Conservation (phyloP, 2,797 vertebrate species). For the Leptodactylus fallax region DNA sequence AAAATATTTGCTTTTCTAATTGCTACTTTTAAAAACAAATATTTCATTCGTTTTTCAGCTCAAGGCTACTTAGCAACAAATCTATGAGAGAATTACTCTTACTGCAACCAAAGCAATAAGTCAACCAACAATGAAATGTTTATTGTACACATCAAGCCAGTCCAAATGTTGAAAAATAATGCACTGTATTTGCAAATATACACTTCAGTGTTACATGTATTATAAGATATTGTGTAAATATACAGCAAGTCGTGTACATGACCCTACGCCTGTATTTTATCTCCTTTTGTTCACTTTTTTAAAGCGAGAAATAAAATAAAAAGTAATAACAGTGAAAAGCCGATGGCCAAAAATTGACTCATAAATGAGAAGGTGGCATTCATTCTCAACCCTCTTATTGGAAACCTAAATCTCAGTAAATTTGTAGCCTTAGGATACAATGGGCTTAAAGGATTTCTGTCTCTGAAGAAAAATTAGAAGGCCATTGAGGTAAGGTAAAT, state of each 20-base stretch:
- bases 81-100: conserved; percentile 53
- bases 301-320: conserved; percentile 80
- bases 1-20: conserved; percentile 64
- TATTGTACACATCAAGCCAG: conserved; percentile 10
- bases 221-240: background rate
- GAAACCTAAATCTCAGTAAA: conserved; percentile 97
- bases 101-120: conserved; percentile 57
- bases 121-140: background rate
- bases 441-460: conserved; percentile 99
- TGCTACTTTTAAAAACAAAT: conserved; percentile 64
- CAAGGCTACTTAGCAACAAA: conserved; percentile 54
- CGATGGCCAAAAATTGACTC: conserved; percentile 92
- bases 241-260: conserved; percentile 14
- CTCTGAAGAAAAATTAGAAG: conserved; percentile 97
- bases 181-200: background rate
- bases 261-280: conserved; percentile 18
- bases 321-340: conserved; percentile 85
- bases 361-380: conserved; percentile 95
- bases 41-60: conserved; percentile 49
- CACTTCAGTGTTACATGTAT: background rate
- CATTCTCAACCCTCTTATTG: conserved; percentile 91
- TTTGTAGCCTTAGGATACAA: conserved; percentile 96
- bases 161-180: background rate
- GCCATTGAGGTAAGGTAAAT: conserved; percentile 95
- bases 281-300: conserved; percentile 63